Evolutionary conservation across 2,113 vertebrate genomes (phyloP), one percentile per base, ranked within the genome.

Genomic region (Zosterops hypoxanthus): DNA sequence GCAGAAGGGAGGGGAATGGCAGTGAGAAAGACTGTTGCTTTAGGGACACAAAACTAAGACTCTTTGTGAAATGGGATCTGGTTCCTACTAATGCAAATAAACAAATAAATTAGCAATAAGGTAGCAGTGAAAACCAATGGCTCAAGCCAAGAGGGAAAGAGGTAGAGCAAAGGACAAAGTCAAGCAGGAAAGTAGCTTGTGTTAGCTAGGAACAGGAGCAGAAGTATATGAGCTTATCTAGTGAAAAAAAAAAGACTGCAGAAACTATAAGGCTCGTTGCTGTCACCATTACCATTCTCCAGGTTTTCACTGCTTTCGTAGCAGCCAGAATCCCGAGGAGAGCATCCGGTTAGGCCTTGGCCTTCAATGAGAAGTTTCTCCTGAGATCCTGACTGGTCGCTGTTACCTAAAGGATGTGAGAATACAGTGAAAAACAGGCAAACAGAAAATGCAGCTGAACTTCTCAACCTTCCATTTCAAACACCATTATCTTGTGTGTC

Each of bases 281-380:
- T 86, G 64, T 92, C 88, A 95, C 73, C 77, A 96, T 98, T 99
- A 99, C 99, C 99, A 69, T 99, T 99, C 92, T 99, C 99, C 97
- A 99, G 98, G 97, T 99, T 99, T 98, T 99, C 99, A 73, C 98
- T 99, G 98, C 99, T 99, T 97, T 99, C 99, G 1, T 99, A 99
- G 98, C 99, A 99, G 34, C 99, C 99, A 3, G 99, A 99, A 97
- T 99, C 99, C 61, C 99, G 98, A 2, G 99, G 99, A 82, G 99
- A 99, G 97, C 99, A 98, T 46, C 98, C 98, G 6, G 98, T 98
- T 90, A 98, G 96, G 93, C 98, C 98, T 64, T 97, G 98, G 53
- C 98, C 98, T 86, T 99, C 99, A 8, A 98, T 98, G 31, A 99
- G 98, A 82, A 99, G 98, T 97, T 99, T 99, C 97, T 99, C 99